Percentiles rank a stretch among this genome's conserved stretches.
Conservation (phyloP, 2,888 invertebrate genomes). For the Lithophane ornitopus region DNA sequence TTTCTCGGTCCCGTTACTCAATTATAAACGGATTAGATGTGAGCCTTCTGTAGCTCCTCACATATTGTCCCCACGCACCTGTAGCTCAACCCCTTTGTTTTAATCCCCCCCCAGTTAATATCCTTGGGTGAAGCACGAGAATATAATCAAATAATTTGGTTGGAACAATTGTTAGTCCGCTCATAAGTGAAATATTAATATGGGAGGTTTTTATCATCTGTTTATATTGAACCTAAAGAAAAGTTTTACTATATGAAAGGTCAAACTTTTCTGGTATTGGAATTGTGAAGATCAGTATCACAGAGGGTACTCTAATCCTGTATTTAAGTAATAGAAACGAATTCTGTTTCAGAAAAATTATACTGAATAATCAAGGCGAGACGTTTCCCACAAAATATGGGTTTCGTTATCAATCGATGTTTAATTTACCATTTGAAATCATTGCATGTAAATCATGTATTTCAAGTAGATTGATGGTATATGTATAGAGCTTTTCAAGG, state of each 20-base stretch:
- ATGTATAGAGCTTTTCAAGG: too few relatives aligned
- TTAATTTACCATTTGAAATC: not conserved
- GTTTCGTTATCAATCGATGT: not conserved
- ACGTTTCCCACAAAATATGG: not conserved
- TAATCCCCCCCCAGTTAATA: constrained; percentile 56
- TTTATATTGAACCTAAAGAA: not conserved
- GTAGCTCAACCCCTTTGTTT: constrained; percentile 64
- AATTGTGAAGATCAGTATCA: too few relatives aligned
- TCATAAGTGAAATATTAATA: constrained; percentile 37
- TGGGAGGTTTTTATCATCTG: not conserved
- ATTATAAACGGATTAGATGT: not conserved
- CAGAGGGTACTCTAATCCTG: too few relatives aligned
- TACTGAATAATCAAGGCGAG: constrained; percentile 10
- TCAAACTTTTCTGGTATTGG: too few relatives aligned
- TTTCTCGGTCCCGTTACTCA: not conserved
- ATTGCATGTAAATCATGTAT: not conserved
- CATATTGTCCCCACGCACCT: constrained; percentile 47
- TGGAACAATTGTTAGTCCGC: constrained; percentile 47
- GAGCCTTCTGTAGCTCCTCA: constrained; percentile 14
- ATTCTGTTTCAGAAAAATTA: not conserved
- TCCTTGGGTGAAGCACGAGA: constrained; percentile 41
- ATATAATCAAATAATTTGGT: constrained; percentile 55
- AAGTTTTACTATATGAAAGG: not conserved
- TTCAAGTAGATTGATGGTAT: not conserved
- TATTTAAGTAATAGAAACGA: not conserved